Conservation (phyloP, 2,113 vertebrate genomes). For the Emydura subglobosa region DNA sequence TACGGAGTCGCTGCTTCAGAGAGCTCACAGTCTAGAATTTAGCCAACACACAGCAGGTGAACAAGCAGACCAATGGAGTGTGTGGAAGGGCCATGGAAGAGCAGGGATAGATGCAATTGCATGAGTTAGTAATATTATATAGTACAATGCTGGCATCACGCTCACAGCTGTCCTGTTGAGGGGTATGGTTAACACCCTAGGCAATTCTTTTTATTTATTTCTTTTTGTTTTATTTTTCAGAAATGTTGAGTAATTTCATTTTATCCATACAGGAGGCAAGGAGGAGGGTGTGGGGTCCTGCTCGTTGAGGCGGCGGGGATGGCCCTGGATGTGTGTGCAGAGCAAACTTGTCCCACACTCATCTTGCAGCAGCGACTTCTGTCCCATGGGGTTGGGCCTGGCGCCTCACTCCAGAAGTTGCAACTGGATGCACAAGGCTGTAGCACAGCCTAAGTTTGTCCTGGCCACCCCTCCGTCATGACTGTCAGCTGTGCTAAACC, state of each 20-base stretch:
- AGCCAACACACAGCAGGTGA: not conserved
- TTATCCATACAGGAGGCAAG: not conserved
- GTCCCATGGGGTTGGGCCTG: not conserved
- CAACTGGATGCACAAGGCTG: not conserved
- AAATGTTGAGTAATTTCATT: not conserved
- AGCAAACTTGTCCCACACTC: not conserved
- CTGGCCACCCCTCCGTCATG: not conserved
- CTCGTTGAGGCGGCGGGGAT: not conserved
- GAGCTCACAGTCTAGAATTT: not conserved
- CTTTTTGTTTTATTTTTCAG: not conserved
- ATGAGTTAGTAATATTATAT: fast-evolving
- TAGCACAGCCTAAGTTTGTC: not conserved
- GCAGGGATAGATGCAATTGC: not conserved
- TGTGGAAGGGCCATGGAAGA: not conserved
- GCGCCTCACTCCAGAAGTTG: not conserved
- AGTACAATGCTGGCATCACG: fast-evolving
- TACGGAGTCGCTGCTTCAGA: not conserved
- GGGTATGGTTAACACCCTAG: not conserved
- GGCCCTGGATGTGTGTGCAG: not conserved
- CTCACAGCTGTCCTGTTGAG: fast-evolving
- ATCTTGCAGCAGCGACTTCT: not conserved
- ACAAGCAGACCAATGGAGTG: fast-evolving
- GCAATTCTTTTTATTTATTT: not conserved
- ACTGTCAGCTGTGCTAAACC: not conserved
- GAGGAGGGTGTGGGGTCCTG: not conserved